Evolutionary conservation across 2,888 invertebrate species (phyloP).

Genomic region (Rosalia funebris): DNA sequence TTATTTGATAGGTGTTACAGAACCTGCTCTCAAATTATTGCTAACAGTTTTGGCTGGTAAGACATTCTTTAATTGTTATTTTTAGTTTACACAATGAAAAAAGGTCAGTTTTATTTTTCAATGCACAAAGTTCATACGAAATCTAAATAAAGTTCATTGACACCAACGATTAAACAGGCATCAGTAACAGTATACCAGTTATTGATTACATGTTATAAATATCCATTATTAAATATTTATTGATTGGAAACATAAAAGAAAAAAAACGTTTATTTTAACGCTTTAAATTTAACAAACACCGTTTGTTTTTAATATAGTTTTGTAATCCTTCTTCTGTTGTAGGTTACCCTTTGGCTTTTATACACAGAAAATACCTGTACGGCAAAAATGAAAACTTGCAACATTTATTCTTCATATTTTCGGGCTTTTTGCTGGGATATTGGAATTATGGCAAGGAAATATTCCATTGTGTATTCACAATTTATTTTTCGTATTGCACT

Average conservation of each 20-base stretch:
- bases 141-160: not conserved
- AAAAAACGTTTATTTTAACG: not conserved
- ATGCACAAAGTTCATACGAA: constrained; percentile 10
- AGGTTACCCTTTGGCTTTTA: constrained; percentile 79
- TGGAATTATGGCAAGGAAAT: constrained; percentile 86
- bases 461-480: constrained; percentile 80
- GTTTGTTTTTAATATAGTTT: not conserved
- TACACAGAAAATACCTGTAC: constrained; percentile 71
- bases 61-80: constrained; percentile 26
- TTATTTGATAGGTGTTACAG: constrained; percentile 52
- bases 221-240: not conserved
- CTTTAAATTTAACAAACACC: not conserved
- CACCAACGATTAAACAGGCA: not conserved
- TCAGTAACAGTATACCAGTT: not conserved
- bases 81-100: not conserved
- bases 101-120: constrained; percentile 2
- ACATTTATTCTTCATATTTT: constrained; percentile 78
- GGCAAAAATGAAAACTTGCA: constrained; percentile 69
- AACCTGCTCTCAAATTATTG: constrained; percentile 58
- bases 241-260: not conserved
- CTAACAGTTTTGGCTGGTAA: constrained; percentile 61
- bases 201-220: too few species aligned
- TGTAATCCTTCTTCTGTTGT: constrained; percentile 55
- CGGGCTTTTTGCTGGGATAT: constrained; percentile 79
- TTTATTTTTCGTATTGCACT: constrained; percentile 76